Percentiles rank a stretch among this genome's conserved stretches.
Conservation (phyloP, 2,888 invertebrate species). For the Ophion ellenae region DNA sequence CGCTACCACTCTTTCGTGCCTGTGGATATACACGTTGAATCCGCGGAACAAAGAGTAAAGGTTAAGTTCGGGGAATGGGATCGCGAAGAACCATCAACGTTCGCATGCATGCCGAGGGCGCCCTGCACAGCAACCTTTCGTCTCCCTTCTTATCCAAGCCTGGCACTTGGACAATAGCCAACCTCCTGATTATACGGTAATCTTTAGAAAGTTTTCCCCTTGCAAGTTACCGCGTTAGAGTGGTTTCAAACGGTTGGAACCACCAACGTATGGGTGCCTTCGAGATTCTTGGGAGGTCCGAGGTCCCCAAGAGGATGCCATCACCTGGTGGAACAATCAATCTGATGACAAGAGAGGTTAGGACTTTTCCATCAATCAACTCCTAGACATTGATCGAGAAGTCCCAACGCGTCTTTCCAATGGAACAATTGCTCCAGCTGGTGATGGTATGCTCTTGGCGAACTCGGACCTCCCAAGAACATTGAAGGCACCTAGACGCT, state of each 20-base stretch:
- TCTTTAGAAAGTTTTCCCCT: conserved; percentile 72
- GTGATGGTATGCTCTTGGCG: too few relatives aligned
- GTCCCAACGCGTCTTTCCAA: too few relatives aligned
- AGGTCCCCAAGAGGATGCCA: not conserved
- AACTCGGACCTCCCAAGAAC: too few relatives aligned
- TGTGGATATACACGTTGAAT: not conserved
- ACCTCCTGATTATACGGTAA: conserved; percentile 74
- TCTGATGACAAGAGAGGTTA: not conserved
- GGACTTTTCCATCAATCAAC: not conserved
- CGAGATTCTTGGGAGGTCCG: not conserved
- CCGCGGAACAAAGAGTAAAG: conserved; percentile 76
- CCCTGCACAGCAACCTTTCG: conserved; percentile 25
- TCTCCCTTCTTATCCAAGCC: conserved; percentile 61
- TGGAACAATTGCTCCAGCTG: too few relatives aligned
- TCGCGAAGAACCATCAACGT: conserved; percentile 41
- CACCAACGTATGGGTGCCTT: not conserved
- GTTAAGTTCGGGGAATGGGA: conserved; percentile 50
- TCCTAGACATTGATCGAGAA: too few relatives aligned
- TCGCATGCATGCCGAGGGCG: conserved; percentile 31
- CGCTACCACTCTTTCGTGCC: conserved; percentile 57
- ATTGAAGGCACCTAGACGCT: not conserved
- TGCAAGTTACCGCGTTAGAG: conserved; percentile 54
- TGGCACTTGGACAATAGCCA: conserved; percentile 77
- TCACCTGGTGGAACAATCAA: not conserved
- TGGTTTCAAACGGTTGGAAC: conserved; percentile 49